Base-by-base conservation (phyloP, 2,113 vertebrate species). In the Nesogale talazaci region DNA sequence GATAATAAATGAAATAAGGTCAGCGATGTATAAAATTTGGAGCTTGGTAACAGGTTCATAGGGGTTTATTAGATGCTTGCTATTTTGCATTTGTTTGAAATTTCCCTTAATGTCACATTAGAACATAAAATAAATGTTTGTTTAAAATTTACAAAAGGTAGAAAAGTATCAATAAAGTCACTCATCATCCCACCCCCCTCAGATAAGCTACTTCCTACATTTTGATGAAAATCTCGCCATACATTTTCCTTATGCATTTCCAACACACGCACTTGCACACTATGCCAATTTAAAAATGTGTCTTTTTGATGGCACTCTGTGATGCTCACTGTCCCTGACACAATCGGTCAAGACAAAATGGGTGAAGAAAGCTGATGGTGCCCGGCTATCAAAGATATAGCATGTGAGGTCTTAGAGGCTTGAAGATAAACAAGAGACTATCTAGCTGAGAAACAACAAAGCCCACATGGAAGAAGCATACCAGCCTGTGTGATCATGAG, bases 131-230 rank as follows among this genome's bases (percentile, higher is more conserved):
- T 76, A 69, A 70, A 76, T 70, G 38, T 38, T 56, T 76, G 52
- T 56, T 80, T 42, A 72, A 94, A 91, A 59, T 27, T 38, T 85
- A 52, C 42, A 70, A 67, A 40, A 38, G 46, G 61, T n/a, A 82
- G 75, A 63, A 40, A 61, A 77, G 27, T 80, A 76, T 31, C 36
- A 88, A 90, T 75, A 88, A 90, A 81, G 70, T 85, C 69, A 91
- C 19, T 40, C 36, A 57, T n/a, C 80, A 69, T 81, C 36, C 59
- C 34, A 61, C 34, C 20, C 34, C 20, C 76, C 25, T 2, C 19
- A 52, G 72, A 83, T 42, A 88, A 65, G 10, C 46, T 75, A 38
- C 61, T 83, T 0, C 29, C 59, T 77, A 36, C 34, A 31, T 83
- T 87, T 84, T 84, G 38, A 90, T 85, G 36, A 90, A 46, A 94